Percentiles rank a stretch among this genome's conserved stretches.
Evolutionary conservation across 2,888 invertebrate genomes (phyloP).

Genomic region (Tridacna gigas): DNA sequence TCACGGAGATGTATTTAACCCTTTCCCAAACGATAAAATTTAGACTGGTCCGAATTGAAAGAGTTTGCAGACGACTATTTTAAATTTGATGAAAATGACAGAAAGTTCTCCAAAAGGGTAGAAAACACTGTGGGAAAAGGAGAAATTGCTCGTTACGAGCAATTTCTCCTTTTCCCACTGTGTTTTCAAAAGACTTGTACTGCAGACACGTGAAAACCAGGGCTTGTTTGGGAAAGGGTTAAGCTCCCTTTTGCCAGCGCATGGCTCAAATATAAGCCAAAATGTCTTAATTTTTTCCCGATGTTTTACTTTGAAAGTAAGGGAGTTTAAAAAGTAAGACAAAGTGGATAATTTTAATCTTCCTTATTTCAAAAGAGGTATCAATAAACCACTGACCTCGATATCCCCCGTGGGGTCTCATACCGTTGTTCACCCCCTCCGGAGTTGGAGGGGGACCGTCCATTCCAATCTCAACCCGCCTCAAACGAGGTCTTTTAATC

Average conservation of each 20-base stretch:
- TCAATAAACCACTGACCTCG: constrained; percentile 55
- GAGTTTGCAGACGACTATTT: no score
- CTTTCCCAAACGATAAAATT: no score
- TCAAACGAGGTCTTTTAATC: constrained; percentile 58
- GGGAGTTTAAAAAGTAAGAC: constrained; percentile 6
- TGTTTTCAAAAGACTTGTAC: background rate
- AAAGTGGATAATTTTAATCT: background rate
- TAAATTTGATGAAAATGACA: no score
- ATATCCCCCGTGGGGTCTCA: constrained; percentile 68
- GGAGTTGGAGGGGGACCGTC: constrained; percentile 57
- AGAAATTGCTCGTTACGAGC: background rate
- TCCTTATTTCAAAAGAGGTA: background rate
- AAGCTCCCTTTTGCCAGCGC: background rate
- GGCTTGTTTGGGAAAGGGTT: background rate
- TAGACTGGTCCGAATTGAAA: no score
- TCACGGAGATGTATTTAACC: no score
- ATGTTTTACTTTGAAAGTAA: no score
- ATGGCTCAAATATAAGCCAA: no score
- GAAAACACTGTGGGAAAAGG: background rate
- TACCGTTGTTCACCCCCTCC: constrained; percentile 64
- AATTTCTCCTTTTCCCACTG: background rate
- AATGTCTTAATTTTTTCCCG: no score
- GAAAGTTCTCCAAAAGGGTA: background rate
- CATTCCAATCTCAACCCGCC: constrained; percentile 58
- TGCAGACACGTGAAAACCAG: background rate